Evolutionary conservation across 2,113 vertebrate genomes (phyloP).

Genomic region (Tetrax tetrax): DNA sequence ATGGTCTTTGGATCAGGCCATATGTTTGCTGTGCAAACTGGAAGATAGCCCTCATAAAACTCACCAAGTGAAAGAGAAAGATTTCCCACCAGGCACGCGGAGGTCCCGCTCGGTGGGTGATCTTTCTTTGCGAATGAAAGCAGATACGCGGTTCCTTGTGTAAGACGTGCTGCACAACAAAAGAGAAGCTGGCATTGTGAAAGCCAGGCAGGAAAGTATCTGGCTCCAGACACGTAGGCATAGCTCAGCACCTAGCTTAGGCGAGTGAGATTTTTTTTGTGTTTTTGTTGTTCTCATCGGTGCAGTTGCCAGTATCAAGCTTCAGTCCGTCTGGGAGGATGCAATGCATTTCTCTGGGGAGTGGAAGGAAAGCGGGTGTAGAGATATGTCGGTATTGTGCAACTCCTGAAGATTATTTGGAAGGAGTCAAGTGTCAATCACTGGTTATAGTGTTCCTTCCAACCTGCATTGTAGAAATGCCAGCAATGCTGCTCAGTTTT

Average conservation of each 20-base stretch:
- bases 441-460: not conserved
- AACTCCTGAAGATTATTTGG: not conserved
- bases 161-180: not conserved
- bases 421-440: not conserved
- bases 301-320: not conserved
- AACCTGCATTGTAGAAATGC: not conserved
- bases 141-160: not conserved
- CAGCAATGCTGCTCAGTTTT: not conserved
- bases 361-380: not conserved
- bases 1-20: not conserved
- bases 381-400: not conserved
- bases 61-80: not conserved
- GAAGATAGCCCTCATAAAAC: constrained; percentile 6
- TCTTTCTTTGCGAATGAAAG: constrained; percentile 14
- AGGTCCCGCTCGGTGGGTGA: not conserved
- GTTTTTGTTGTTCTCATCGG: not conserved
- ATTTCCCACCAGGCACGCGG: not conserved
- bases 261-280: not conserved
- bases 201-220: not conserved
- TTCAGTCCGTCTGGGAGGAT: not conserved
- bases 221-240: constrained; percentile 37
- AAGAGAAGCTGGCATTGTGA: constrained; percentile 18
- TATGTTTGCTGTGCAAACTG: not conserved
- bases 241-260: not conserved
- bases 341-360: not conserved